Conservation (phyloP, 2,797 vertebrate species). For the Naso thynnoides region DNA sequence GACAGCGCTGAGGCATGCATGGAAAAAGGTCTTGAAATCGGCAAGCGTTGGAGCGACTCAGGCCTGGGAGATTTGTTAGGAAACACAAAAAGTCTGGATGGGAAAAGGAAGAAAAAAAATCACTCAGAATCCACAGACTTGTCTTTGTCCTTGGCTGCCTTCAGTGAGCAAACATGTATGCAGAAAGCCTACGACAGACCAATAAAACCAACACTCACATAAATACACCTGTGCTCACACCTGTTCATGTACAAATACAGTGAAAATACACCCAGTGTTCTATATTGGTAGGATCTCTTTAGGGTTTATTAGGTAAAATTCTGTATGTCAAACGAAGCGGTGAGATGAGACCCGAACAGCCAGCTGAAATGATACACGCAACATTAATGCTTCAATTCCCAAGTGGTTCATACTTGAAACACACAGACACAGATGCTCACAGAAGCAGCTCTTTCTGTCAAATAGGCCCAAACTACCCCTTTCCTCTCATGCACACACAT, state of each 20-base stretch:
- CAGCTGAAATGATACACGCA: conserved; percentile 8
- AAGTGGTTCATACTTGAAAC: conserved; percentile 4
- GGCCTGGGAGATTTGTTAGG: conserved; percentile 41
- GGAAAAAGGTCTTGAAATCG: conserved; percentile 63
- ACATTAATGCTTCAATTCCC: conserved; percentile 36
- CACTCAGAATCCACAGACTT: conserved; percentile 28
- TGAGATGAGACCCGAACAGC: conserved; percentile 19
- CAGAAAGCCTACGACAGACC: neutral
- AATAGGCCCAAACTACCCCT: conserved; percentile 28
- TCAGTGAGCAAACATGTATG: conserved; percentile 20
- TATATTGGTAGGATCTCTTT: conserved; percentile 19
- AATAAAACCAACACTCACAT: conserved; percentile 13
- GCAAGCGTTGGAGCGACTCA: conserved; percentile 26
- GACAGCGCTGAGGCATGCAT: conserved; percentile 51
- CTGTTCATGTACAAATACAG: conserved; percentile 13
- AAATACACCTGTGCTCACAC: conserved; percentile 31
- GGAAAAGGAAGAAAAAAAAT: conserved; percentile 1
- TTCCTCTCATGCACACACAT: conserved; percentile 26
- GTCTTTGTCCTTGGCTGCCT: conserved; percentile 52
- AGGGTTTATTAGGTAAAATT: conserved; percentile 44
- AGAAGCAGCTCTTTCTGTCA: neutral
- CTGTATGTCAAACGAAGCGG: conserved; percentile 27
- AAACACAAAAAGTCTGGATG: conserved; percentile 17
- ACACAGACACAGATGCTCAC: conserved; percentile 13
- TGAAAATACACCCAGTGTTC: neutral